Evolutionary conservation across 2,113 vertebrate species (phyloP), one percentile per base, ranked within the genome.

Genomic region (Seriola rivoliana): DNA sequence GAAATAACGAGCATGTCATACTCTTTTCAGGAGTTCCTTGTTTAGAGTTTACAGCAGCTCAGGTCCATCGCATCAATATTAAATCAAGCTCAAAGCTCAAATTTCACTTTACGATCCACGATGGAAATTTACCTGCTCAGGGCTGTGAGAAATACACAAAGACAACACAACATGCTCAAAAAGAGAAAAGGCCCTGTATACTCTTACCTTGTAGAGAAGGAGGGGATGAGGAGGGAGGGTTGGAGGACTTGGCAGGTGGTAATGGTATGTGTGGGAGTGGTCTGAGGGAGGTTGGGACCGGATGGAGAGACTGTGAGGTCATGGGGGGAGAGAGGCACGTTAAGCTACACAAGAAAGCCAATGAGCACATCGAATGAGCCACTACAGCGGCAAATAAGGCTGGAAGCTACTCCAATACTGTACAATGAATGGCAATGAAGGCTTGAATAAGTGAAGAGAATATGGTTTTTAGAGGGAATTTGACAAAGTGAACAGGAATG

Each of bases 211-310:
- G 92, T 85, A 23, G 95, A 96, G 90, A 95, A 93, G 58, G 78
- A 91, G 77, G 94, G 92, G 85, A 93, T 90, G 86, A 94, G 92
- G 8, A 93, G 85, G 90, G 94, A 92, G 88, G 96, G 95, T 89
- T 95, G 95, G 70, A 93, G 92, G 88, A 93, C 93, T 95, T 94
- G 96, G 92, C 96, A 95, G 92, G 95, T 96, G 88, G 95, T 96
- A 88, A 96, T 94, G 93, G 96, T 95, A 93, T 95, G 96, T 67
- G 94, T 96, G 92, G 96, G 95, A 59, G 85, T 93, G 93, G 96
- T 95, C 91, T 94, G 94, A 91, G 94, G 95, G 86, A 96, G 93
- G 92, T 95, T 95, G 91, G 94, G 94, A 91, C 93, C 90, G 57
- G 94, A 95, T 89, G 95, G 92, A 89, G 95, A 95, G 91, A 95